Conservation (phyloP, 2,888 invertebrate species). For the Luffia ferchaultella region DNA sequence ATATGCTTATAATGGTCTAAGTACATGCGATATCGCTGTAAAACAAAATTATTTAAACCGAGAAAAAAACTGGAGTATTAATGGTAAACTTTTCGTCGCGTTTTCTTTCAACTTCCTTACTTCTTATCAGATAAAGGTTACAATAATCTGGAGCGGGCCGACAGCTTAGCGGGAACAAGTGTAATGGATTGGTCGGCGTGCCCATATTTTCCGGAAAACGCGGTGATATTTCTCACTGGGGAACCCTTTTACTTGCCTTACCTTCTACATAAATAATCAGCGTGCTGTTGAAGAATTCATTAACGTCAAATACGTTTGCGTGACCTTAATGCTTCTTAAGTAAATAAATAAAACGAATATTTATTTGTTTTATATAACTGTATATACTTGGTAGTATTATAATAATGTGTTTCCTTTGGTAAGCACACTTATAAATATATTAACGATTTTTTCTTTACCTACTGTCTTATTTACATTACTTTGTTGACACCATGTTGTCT, state of each 20-base stretch:
- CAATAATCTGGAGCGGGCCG: neutral
- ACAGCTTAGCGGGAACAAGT: neutral
- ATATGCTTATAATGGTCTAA: too few relatives aligned
- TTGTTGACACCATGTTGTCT: too few relatives aligned
- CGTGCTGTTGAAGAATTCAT: neutral
- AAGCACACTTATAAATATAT: too few relatives aligned
- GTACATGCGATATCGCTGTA: too few relatives aligned
- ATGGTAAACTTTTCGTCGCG: too few relatives aligned
- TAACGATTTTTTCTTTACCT: too few relatives aligned
- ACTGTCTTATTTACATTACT: too few relatives aligned
- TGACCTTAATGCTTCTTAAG: neutral
- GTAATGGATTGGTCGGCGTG: neutral
- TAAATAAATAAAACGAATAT: neutral
- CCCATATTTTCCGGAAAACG: conserved; percentile 8
- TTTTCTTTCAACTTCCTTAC: neutral
- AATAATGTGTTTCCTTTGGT: too few relatives aligned
- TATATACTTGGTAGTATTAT: too few relatives aligned
- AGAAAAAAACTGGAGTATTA: too few relatives aligned
- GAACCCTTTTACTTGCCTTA: conserved; percentile 7
- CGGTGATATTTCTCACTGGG: conserved; percentile 6
- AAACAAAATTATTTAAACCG: too few relatives aligned
- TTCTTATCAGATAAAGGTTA: neutral
- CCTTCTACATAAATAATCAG: conserved; percentile 7
- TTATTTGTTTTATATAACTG: too few relatives aligned
- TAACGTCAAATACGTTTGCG: neutral